Evolutionary conservation across 1,140 invertebrate species (phyloP).

Genomic region (Fopius arisanus): DNA sequence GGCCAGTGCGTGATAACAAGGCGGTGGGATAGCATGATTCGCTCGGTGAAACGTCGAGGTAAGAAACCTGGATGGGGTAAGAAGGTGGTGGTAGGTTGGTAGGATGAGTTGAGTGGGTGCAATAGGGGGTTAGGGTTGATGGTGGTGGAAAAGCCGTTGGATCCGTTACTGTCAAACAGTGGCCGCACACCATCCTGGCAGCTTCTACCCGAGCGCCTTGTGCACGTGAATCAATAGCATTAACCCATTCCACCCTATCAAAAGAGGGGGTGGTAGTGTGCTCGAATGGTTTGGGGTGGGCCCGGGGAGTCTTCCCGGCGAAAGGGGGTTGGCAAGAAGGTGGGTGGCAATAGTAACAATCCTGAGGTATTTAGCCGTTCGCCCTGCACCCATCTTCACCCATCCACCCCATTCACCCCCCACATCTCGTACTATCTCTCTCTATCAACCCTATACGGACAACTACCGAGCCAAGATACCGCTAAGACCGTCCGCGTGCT

Average conservation of each 20-base stretch:
- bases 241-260: slow-evolving; percentile 65
- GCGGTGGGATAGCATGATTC: not conserved
- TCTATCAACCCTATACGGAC: slow-evolving; percentile 36
- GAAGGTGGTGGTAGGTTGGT: not conserved
- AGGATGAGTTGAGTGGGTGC: not conserved
- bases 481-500: slow-evolving; percentile 61
- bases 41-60: slow-evolving; percentile 1
- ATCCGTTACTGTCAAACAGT: slow-evolving; percentile 66
- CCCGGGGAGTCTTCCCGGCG: slow-evolving; percentile 23
- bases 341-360: slow-evolving; percentile 63
- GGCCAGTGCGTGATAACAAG: slow-evolving; percentile 9
- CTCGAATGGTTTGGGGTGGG: slow-evolving; percentile 1
- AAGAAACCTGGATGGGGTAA: not conserved
- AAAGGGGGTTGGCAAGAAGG: slow-evolving; percentile 33
- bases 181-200: slow-evolving; percentile 41
- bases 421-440: not conserved
- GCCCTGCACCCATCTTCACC: slow-evolving; percentile 31
- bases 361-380: slow-evolving; percentile 65
- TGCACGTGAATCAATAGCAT: slow-evolving; percentile 67
- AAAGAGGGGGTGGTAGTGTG: slow-evolving; percentile 45
- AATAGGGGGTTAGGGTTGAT: not conserved
- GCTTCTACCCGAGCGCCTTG: slow-evolving; percentile 46
- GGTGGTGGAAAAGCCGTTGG: slow-evolving; percentile 36
- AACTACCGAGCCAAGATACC: slow-evolving; percentile 61
- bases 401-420: slow-evolving; percentile 35